phyloP scores from a whole-genome alignment of 2,888 invertebrate genomes.

The Himalopsyche tibetana region DNA sequence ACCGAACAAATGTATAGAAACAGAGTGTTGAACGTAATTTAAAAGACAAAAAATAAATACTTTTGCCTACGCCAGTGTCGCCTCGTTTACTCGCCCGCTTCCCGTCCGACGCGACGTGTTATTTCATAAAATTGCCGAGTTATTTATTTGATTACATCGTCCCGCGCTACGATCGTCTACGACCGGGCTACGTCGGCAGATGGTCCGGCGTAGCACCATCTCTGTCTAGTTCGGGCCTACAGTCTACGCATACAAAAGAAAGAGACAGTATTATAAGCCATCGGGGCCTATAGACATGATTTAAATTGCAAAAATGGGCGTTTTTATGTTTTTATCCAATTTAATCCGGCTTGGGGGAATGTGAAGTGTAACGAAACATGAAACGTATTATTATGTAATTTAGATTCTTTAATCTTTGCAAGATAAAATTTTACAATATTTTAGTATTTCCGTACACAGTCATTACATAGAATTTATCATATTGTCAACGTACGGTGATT shows the following conservation, averaged over 20 bases:
- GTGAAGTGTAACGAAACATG: slow-evolving; percentile 35
- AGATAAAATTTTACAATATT: too few relatives aligned
- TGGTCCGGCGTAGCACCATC: slow-evolving; percentile 49
- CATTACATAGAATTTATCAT: too few relatives aligned
- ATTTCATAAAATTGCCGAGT: slow-evolving; percentile 66
- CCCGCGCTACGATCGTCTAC: slow-evolving; percentile 61
- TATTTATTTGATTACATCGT: slow-evolving; percentile 66
- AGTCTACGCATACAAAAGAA: not conserved
- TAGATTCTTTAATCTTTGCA: slow-evolving; percentile 17
- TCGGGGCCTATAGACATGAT: slow-evolving; percentile 70
- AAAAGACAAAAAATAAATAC: too few relatives aligned
- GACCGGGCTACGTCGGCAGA: slow-evolving; percentile 53
- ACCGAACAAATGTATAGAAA: too few relatives aligned
- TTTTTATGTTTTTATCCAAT: slow-evolving; percentile 72
- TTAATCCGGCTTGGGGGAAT: slow-evolving; percentile 65
- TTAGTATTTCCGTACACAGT: too few relatives aligned
- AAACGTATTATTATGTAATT: slow-evolving; percentile 32
- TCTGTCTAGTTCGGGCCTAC: slow-evolving; percentile 45
- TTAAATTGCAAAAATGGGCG: slow-evolving; percentile 73
- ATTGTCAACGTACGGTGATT: too few relatives aligned
- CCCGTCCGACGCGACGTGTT: slow-evolving; percentile 64
- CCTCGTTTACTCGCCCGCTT: slow-evolving; percentile 11
- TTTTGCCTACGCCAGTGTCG: not conserved
- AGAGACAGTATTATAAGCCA: slow-evolving; percentile 45
- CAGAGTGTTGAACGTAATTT: too few relatives aligned